Base-by-base conservation (phyloP, 2,888 invertebrate genomes). In the Drosophila limbata region DNA sequence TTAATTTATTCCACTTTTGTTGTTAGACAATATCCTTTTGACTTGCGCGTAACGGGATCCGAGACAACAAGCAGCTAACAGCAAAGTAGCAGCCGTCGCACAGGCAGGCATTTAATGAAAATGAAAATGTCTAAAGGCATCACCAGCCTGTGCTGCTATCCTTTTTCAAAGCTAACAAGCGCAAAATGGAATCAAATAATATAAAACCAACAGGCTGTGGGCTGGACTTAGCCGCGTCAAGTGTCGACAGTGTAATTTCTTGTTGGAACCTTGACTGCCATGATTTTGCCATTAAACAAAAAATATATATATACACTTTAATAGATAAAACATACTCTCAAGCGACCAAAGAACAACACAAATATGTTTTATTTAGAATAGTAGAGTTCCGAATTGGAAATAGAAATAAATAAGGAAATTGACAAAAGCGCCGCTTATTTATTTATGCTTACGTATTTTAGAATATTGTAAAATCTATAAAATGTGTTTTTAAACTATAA, bases 1-100 rank as follows among this genome's bases (percentile, higher is more conserved):
- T 91, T 90, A 91, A 91, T 90, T 90, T 90, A 90, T 88, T 88
- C 79, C 79, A 75, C 79, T 81, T 89, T 89, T 89, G 85, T 89
- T 85, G 83, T 79, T 89, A 87, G 81, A 84, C 84, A 84, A 84
- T 84, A 84, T 84, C 84, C 84, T 86, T 77, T 86, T 77, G 77
- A 76, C 81, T 74, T 52, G 81, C 65, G 59, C 68, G 86, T 80
- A 75, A 88, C 69, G 47, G 78, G 73, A 84, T 77, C 67, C 77
- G 42, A 64, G 55, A 50, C 64, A 68, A 50, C 56, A 53, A 55
- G 40, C 53, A 60, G 60, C 35, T 31, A 44, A 42, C 28, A 53
- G 21, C 37, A 39, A 31, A 66, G 45, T 50, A 28, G 52, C 62
- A 70, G 65, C 75, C 69, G 37, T 59, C 19, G 55, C 45, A 35